These are phyloP conservation scores for Bubo blakistoni DNA, from an alignment of 2,113 vertebrate genomes.

Conservation along the genomic window DNA sequence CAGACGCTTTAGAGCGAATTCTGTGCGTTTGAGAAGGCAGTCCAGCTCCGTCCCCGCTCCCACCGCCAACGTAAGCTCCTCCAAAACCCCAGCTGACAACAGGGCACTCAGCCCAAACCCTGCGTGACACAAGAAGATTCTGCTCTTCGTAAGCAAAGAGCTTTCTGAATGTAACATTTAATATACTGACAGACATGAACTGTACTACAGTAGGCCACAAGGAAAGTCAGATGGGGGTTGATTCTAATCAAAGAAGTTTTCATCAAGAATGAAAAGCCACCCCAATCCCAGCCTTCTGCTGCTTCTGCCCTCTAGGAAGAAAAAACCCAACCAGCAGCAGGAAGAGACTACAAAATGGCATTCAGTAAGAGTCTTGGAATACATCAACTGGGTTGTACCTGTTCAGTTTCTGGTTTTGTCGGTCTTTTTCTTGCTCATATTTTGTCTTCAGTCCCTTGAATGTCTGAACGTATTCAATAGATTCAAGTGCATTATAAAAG, in stretches of 20 bases:
- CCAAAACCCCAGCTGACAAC: too few relatives aligned
- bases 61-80: background rate
- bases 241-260: background rate
- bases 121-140: background rate
- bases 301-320: background rate
- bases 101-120: background rate
- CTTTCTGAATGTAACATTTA: background rate
- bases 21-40: background rate
- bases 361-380: background rate
- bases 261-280: background rate
- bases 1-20: background rate
- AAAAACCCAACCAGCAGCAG: background rate
- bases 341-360: too few relatives aligned
- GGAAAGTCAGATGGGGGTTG: background rate
- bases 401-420: constrained; percentile 92
- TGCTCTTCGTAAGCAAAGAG: background rate
- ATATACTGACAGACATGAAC: background rate
- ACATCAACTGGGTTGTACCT: constrained; percentile 72
- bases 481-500: constrained; percentile 98
- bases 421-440: constrained; percentile 96
- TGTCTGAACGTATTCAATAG: constrained; percentile 97
- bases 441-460: constrained; percentile 97
- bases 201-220: background rate
- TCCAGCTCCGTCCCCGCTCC: background rate
- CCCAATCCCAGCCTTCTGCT: background rate